Evolutionary conservation across 2,888 invertebrate species (phyloP).

Genomic region (Nemoura dubitans): DNA sequence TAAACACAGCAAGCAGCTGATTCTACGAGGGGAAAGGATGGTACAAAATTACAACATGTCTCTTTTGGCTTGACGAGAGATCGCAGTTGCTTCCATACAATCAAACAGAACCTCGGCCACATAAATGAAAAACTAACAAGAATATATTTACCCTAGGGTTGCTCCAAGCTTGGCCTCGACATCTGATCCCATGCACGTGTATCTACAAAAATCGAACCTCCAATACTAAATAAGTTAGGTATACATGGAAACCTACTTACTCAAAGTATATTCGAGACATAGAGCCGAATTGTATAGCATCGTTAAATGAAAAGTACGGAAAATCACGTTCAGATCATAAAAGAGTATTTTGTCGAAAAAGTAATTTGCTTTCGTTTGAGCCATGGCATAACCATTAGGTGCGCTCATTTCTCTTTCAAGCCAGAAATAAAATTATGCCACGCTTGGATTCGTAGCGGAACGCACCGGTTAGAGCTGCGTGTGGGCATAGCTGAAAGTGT

Average conservation of each 20-base stretch:
- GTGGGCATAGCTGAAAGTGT: background rate
- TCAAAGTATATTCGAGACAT: background rate
- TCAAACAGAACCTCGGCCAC: background rate
- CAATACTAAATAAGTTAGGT: background rate
- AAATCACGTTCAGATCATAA: background rate
- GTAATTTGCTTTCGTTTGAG: background rate
- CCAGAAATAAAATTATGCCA: background rate
- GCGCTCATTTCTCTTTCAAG: background rate
- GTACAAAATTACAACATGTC: background rate
- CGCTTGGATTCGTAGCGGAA: background rate
- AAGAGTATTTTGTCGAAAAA: background rate
- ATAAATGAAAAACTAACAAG: slow-evolving; percentile 7
- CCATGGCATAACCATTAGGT: background rate
- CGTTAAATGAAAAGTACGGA: background rate
- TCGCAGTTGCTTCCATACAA: background rate
- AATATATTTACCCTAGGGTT: background rate
- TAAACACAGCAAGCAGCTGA: background rate
- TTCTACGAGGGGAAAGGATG: background rate
- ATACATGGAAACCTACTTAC: background rate
- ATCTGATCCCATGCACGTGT: background rate
- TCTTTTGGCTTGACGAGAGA: background rate
- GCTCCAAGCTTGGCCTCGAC: background rate
- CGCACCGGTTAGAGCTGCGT: background rate
- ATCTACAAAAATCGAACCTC: background rate
- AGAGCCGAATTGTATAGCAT: background rate